Conservation (phyloP, 2,797 vertebrate genomes). For the Molossus alvarezi region DNA sequence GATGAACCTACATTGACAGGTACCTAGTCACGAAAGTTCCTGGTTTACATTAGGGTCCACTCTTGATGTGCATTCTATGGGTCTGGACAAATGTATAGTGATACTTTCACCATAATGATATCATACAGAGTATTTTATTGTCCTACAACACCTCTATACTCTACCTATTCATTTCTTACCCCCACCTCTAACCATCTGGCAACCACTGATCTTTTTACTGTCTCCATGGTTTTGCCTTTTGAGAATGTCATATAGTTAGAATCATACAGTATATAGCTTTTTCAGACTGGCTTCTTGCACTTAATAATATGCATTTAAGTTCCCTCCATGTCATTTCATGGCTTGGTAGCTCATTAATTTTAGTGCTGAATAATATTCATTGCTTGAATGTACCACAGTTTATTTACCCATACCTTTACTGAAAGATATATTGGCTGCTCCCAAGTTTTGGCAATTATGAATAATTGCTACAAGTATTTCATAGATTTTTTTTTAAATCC, state of each 20-base stretch:
- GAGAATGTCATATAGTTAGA: neutral
- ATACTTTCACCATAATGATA: neutral
- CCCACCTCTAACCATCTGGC: neutral
- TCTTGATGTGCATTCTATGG: neutral
- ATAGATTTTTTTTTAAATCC: neutral
- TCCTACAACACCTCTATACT: neutral
- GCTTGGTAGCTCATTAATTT: neutral
- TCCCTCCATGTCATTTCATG: neutral
- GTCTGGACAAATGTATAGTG: neutral
- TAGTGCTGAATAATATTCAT: neutral
- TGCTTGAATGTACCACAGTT: neutral
- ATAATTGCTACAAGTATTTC: neutral
- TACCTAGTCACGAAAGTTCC: neutral
- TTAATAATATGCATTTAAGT: neutral
- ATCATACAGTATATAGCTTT: neutral
- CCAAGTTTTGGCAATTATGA: neutral
- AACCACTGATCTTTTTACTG: neutral
- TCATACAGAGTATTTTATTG: neutral
- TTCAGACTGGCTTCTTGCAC: neutral
- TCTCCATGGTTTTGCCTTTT: neutral
- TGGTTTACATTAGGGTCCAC: neutral
- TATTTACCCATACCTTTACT: neutral
- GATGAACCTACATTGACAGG: neutral
- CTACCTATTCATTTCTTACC: neutral
- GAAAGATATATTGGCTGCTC: neutral